Conservation (phyloP, 2,113 vertebrate genomes). For the Tachysurus fulvidraco region DNA sequence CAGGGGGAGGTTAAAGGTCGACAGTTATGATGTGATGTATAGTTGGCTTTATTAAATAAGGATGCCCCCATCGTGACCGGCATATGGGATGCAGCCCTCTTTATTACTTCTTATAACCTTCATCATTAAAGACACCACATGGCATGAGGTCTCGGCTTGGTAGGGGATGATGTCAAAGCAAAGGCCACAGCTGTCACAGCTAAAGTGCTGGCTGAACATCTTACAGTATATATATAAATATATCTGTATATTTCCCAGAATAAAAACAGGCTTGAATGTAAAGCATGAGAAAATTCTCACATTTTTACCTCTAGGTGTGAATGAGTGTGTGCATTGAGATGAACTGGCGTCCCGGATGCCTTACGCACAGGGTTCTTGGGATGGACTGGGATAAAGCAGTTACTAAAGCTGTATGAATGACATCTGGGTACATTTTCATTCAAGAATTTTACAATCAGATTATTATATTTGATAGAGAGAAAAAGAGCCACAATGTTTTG, state of each 20-base stretch:
- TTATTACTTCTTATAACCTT: constrained; percentile 20
- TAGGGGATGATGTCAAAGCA: constrained; percentile 40
- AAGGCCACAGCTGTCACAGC: background rate
- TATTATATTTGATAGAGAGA: background rate
- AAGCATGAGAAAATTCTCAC: background rate
- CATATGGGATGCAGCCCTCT: constrained; percentile 62
- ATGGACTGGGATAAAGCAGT: background rate
- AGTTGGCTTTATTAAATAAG: constrained; percentile 72
- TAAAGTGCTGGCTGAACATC: background rate
- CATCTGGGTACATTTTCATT: background rate
- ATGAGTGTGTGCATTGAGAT: background rate
- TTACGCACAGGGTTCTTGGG: background rate
- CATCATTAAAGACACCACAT: constrained; percentile 32
- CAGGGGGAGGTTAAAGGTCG: constrained; percentile 68
- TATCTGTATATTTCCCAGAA: no score
- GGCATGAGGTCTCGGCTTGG: constrained; percentile 37
- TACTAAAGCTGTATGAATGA: background rate
- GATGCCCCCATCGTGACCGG: constrained; percentile 63
- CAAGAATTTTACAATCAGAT: background rate
- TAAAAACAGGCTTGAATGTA: background rate
- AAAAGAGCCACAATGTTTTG: background rate
- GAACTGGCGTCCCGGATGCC: background rate
- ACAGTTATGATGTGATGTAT: constrained; percentile 74
- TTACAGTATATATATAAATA: background rate
- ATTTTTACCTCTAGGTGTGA: background rate